Base-by-base conservation (phyloP, 1,140 invertebrate genomes). In the Neotoxoptera formosana region DNA sequence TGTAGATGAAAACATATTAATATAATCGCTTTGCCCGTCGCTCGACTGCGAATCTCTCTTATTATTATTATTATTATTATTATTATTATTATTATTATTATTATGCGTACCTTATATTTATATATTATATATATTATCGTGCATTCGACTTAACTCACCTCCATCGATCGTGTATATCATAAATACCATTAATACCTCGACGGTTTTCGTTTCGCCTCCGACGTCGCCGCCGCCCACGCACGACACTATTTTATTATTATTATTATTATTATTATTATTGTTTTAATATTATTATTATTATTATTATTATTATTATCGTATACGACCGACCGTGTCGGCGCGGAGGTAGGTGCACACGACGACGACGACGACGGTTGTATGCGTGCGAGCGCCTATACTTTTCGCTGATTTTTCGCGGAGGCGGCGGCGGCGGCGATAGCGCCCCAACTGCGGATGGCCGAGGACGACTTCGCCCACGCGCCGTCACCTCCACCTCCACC, bases 381-480 rank as follows among this genome's bases (percentile, higher is more conserved):
- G n/a, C 41, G 4, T 76, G n/a, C 14, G 60, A 4, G 14, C 60
- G n/a, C 60, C 14, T n/a, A 76, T n/a, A 67, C 9, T 51, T n/a
- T 76, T n/a, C n/a, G 60, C 60, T 76, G 60, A 76, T 76, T 76
- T 76, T 76, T 76, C n/a, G 60, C n/a, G 60, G 60, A 76, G 60
- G 60, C 60, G 60, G n/a, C 60, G 60, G 60, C 60, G 60, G n/a
- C 60, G n/a, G 60, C 60, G 60, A 76, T 76, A 76, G 60, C 60
- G 60, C 60, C n/a, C 60, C n/a, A 76, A 76, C 60, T n/a, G 3
- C 20, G 51, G 25, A 67, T n/a, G 11, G 76, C 34, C n/a, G 81
- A 83, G 81, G 81, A 83, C 81, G 60, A 76, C 60, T 76, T n/a
- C n/a, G 60, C 60, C 60, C 60, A 76, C 60, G n/a, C 60, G n/a